These are phyloP conservation scores for Salmo trutta DNA, from an alignment of 2,797 vertebrate species.

Conservation along the genomic window DNA sequence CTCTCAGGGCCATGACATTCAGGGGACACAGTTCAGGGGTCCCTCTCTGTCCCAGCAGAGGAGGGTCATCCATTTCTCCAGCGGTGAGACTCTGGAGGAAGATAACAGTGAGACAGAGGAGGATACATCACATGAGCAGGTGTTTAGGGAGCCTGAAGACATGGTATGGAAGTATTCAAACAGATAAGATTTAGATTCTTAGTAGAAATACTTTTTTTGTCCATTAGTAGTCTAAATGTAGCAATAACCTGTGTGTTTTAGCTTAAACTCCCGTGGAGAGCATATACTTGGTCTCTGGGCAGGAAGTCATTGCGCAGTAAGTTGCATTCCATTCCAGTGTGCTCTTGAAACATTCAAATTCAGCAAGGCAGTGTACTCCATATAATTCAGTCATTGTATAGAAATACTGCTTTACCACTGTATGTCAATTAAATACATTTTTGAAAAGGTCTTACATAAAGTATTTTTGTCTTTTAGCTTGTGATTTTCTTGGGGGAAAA, in stretches of 20 bases:
- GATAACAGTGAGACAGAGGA: constrained; percentile 62
- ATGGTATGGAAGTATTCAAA: constrained; percentile 40
- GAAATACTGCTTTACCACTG: neutral
- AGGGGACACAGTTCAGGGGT: constrained; percentile 40
- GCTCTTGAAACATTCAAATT: neutral
- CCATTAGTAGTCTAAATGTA: neutral
- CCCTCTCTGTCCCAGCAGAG: constrained; percentile 34
- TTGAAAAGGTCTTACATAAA: neutral
- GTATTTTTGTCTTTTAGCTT: constrained; percentile 58
- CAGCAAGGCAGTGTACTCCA: neutral
- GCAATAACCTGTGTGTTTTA: constrained; percentile 27
- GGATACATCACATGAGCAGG: constrained; percentile 21
- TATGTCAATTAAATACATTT: neutral
- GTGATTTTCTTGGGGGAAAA: constrained; percentile 76
- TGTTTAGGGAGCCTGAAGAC: constrained; percentile 44
- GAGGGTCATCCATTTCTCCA: constrained; percentile 77
- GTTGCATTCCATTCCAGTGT: constrained; percentile 13
- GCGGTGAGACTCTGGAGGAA: constrained; percentile 76
- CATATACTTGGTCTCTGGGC: constrained; percentile 59
- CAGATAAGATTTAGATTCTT: neutral
- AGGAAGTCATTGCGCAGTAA: constrained; percentile 71
- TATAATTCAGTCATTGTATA: constrained; percentile 2
- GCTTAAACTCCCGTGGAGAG: constrained; percentile 63
- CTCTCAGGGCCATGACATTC: constrained; percentile 28
- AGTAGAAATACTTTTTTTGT: neutral